phyloP scores from a whole-genome alignment of 2,797 vertebrate genomes.

The Ctenopoma multispine region DNA sequence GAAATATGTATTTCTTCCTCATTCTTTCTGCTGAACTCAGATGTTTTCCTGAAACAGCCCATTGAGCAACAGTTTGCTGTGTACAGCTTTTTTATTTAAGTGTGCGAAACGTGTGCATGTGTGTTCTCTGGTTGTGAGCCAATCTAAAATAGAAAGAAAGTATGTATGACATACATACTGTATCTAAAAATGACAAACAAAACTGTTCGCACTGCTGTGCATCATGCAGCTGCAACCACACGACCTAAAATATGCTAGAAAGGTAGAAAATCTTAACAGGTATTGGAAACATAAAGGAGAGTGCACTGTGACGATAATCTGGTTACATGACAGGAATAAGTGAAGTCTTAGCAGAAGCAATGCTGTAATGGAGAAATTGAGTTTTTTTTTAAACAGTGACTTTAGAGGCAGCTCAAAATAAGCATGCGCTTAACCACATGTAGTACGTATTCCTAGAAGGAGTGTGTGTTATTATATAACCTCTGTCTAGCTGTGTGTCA shows the following conservation, averaged over 20 bases:
- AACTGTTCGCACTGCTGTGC: too few species aligned
- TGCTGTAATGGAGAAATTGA: neutral
- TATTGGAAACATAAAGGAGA: too few species aligned
- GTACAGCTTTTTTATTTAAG: constrained; percentile 9
- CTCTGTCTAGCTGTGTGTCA: constrained; percentile 8
- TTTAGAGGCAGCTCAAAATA: neutral
- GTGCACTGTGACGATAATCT: too few species aligned
- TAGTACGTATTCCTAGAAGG: constrained; percentile 49
- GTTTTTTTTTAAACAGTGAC: neutral
- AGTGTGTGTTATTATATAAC: constrained; percentile 31
- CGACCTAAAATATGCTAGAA: too few species aligned
- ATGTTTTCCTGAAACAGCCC: constrained; percentile 44
- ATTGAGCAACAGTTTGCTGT: constrained; percentile 46
- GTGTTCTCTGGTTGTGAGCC: constrained; percentile 34
- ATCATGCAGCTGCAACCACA: too few species aligned
- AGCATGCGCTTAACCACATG: neutral
- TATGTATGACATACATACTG: neutral
- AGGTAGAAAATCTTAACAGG: too few species aligned
- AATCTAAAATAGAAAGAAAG: constrained; percentile 39
- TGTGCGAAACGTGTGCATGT: constrained; percentile 16
- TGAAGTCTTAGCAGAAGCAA: neutral
- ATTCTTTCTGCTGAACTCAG: constrained; percentile 35
- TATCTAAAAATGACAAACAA: too few species aligned
- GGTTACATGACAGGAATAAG: too few species aligned
- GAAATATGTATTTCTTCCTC: constrained; percentile 27